Evolutionary conservation across 2,113 vertebrate genomes (phyloP).

Genomic region (Phaetusa simplex): DNA sequence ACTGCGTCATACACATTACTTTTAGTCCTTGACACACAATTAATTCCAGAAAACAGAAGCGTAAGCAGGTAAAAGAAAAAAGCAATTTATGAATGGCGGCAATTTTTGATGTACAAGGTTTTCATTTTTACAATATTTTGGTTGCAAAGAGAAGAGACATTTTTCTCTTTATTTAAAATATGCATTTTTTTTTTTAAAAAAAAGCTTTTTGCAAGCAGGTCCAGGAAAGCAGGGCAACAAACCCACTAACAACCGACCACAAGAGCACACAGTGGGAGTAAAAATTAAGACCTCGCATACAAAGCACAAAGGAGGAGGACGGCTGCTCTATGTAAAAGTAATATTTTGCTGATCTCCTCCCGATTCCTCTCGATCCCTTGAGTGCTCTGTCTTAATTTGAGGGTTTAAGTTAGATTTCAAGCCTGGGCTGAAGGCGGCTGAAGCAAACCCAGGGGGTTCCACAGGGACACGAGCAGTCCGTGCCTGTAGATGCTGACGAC

Average conservation of each 20-base stretch:
- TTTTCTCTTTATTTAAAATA: slow-evolving; percentile 2
- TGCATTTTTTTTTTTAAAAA: neutral
- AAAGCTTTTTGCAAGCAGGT: slow-evolving; percentile 5
- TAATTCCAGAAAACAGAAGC: slow-evolving; percentile 55
- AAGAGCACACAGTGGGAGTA: neutral
- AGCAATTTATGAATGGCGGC: neutral
- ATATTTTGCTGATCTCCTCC: neutral
- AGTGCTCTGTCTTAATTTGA: neutral
- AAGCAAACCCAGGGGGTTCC: neutral
- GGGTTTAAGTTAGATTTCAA: neutral
- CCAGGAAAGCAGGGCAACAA: neutral
- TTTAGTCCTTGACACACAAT: slow-evolving; percentile 46
- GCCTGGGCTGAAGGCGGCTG: neutral
- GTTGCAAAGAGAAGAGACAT: neutral
- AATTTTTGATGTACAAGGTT: neutral
- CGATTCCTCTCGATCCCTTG: neutral
- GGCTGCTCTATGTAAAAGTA: neutral
- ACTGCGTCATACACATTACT: slow-evolving; percentile 32
- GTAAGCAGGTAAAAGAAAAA: slow-evolving; percentile 24
- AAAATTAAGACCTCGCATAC: neutral
- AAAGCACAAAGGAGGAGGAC: neutral
- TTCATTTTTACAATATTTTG: neutral
- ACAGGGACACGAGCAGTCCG: neutral
- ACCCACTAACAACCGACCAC: neutral
- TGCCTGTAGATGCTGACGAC: neutral